phyloP scores from a whole-genome alignment of 2,888 invertebrate species.

The Apotomis turbidana region DNA sequence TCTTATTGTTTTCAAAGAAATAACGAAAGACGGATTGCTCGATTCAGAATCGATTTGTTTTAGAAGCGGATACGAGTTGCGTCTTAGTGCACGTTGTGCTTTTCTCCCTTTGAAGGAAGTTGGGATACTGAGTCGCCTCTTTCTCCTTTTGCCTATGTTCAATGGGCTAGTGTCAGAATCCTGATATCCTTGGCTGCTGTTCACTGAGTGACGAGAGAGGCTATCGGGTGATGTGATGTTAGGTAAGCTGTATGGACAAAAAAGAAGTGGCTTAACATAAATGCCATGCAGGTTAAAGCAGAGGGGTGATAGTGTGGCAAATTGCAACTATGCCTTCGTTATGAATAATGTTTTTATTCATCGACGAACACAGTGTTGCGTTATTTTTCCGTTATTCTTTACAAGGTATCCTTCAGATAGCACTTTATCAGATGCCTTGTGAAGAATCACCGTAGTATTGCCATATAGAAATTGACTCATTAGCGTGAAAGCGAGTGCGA shows the following conservation, averaged over 20 bases:
- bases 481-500: neutral
- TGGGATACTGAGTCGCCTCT: slow-evolving; percentile 52
- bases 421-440: no score
- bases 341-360: slow-evolving; percentile 23
- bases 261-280: slow-evolving; percentile 44
- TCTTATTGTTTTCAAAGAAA: slow-evolving; percentile 46
- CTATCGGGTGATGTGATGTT: slow-evolving; percentile 52
- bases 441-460: no score
- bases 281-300: slow-evolving; percentile 39
- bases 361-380: neutral
- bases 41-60: slow-evolving; percentile 56
- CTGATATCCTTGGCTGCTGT: slow-evolving; percentile 71
- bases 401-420: no score
- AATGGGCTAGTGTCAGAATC: slow-evolving; percentile 67
- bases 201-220: slow-evolving; percentile 54
- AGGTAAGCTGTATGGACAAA: slow-evolving; percentile 54
- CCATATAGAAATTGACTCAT: no score
- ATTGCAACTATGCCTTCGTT: neutral
- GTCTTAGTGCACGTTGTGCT: slow-evolving; percentile 48
- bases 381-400: no score
- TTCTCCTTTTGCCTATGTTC: slow-evolving; percentile 52
- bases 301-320: slow-evolving; percentile 25
- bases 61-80: slow-evolving; percentile 49
- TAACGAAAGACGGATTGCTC: slow-evolving; percentile 55
- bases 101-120: slow-evolving; percentile 50